phyloP scores from a whole-genome alignment of 2,888 invertebrate species.

The Buathra laborator region DNA sequence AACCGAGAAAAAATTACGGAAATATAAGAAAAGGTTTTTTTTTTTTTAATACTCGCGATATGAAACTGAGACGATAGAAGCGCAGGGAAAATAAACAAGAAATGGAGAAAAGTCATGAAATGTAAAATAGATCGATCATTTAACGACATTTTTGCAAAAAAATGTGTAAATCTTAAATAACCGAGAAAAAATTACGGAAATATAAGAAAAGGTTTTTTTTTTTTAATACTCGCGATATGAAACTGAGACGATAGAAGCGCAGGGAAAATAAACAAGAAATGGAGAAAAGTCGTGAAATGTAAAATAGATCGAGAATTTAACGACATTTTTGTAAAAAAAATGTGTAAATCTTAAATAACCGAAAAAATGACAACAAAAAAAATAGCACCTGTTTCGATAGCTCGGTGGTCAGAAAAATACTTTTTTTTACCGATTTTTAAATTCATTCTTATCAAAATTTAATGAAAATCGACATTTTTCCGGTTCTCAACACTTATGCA shows the following conservation, averaged over 20 bases:
- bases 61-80: slow-evolving; percentile 21
- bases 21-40: slow-evolving; percentile 44
- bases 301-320: not conserved
- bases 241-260: slow-evolving; percentile 8
- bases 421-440: no score
- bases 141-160: not conserved
- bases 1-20: no score
- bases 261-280: slow-evolving; percentile 2
- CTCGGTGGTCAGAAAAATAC: not conserved
- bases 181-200: no score
- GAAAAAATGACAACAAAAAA: not conserved
- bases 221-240: slow-evolving; percentile 37
- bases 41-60: slow-evolving; percentile 38
- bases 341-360: not conserved
- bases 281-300: slow-evolving; percentile 3
- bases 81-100: not conserved
- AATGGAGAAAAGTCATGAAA: not conserved
- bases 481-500: no score
- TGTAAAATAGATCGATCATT: not conserved
- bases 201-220: slow-evolving; percentile 45
- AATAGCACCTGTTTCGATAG: not conserved
- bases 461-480: no score
- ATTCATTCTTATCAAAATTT: no score
- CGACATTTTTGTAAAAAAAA: not conserved
- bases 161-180: not conserved